These are phyloP conservation scores for Copsychus sechellarum DNA, from an alignment of 2,113 vertebrate genomes.

Conservation along the genomic window DNA sequence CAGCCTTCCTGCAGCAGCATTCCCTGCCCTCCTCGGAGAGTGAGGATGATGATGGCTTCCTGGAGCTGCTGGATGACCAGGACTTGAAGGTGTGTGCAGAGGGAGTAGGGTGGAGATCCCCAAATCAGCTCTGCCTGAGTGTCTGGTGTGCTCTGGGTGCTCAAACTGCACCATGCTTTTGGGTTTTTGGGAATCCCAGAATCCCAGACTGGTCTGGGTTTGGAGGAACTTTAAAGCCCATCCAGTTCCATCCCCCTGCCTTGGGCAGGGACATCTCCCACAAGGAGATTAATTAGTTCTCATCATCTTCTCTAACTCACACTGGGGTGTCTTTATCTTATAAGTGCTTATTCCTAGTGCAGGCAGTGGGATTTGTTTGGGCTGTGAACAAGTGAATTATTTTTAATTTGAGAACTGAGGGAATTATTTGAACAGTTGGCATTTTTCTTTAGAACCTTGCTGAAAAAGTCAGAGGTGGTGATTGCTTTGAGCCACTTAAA, in stretches of 20 bases:
- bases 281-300: neutral
- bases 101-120: fast-evolving
- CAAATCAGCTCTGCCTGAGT: too few relatives aligned
- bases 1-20: conserved; percentile 72
- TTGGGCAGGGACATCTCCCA: neutral
- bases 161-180: fast-evolving
- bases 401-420: neutral
- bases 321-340: neutral
- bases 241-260: neutral
- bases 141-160: fast-evolving
- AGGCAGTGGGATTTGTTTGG: neutral
- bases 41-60: conserved; percentile 88
- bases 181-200: neutral
- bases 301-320: neutral
- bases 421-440: neutral
- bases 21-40: conserved; percentile 70
- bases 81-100: conserved; percentile 65
- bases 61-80: conserved; percentile 85
- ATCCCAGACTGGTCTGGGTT: neutral
- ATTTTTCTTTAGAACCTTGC: neutral
- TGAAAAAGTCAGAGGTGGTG: neutral
- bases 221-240: neutral
- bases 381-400: neutral
- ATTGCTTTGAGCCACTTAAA: neutral
- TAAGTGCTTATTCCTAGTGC: neutral